Conservation (phyloP, 2,797 vertebrate genomes). For the Cygnus olor region DNA sequence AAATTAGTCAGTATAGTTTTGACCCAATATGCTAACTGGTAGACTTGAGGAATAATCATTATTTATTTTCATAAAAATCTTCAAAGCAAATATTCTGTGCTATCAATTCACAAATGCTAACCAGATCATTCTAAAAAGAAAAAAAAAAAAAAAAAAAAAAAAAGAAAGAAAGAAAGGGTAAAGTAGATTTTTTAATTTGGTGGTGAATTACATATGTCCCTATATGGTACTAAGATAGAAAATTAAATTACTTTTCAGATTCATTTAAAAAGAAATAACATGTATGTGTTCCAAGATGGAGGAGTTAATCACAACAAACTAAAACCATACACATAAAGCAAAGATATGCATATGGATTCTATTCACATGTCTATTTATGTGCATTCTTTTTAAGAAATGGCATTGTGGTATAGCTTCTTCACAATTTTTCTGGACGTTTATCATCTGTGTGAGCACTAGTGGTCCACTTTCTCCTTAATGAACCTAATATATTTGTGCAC, state of each 20-base stretch:
- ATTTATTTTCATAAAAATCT: background rate
- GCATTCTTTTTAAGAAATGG: background rate
- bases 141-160: background rate
- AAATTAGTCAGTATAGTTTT: background rate
- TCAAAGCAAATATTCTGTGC: background rate
- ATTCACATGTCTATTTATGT: background rate
- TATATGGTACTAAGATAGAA: background rate
- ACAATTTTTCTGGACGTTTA: background rate
- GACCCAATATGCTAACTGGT: background rate
- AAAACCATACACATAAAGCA: background rate
- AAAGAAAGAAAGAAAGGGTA: background rate
- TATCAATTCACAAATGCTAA: background rate
- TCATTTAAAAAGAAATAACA: background rate
- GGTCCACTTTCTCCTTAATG: background rate
- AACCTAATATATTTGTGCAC: background rate
- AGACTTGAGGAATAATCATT: background rate
- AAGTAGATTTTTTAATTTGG: background rate
- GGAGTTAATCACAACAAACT: background rate
- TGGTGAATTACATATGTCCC: background rate
- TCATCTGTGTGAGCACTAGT: background rate
- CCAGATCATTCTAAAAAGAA: background rate
- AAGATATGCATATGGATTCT: background rate
- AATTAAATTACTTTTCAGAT: background rate
- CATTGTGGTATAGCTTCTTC: background rate
- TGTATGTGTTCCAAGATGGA: accelerated